Conservation (phyloP, 2,113 vertebrate species). For the Rissa tridactyla region DNA sequence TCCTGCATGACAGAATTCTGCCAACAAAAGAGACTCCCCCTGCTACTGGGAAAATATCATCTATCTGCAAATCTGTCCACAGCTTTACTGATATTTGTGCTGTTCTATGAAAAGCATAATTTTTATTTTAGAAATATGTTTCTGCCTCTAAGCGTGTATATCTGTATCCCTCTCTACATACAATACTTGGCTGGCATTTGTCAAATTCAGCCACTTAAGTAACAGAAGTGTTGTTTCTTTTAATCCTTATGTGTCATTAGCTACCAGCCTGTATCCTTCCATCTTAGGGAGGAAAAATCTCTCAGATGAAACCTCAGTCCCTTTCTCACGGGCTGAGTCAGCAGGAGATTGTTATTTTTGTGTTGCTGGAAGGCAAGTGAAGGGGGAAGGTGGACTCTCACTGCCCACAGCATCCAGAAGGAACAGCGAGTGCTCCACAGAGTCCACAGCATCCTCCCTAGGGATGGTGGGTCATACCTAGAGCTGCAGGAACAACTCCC, state of each 20-base stretch:
- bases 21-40: background rate
- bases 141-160: background rate
- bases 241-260: background rate
- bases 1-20: background rate
- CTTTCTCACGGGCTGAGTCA: background rate
- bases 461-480: fast-evolving
- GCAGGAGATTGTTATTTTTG: background rate
- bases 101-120: background rate
- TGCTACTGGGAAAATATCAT: background rate
- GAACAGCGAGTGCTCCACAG: background rate
- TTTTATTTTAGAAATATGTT: background rate
- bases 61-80: background rate
- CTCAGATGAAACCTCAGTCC: background rate
- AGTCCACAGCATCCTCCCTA: background rate
- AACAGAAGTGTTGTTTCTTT: background rate
- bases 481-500: background rate
- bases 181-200: constrained; percentile 33
- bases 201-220: background rate
- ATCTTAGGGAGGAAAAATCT: background rate
- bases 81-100: background rate
- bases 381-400: background rate
- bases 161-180: background rate
- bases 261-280: background rate
- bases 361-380: background rate
- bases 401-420: background rate